phyloP scores from a whole-genome alignment of 2,113 vertebrate genomes.

The Gymnobelideus leadbeateri region DNA sequence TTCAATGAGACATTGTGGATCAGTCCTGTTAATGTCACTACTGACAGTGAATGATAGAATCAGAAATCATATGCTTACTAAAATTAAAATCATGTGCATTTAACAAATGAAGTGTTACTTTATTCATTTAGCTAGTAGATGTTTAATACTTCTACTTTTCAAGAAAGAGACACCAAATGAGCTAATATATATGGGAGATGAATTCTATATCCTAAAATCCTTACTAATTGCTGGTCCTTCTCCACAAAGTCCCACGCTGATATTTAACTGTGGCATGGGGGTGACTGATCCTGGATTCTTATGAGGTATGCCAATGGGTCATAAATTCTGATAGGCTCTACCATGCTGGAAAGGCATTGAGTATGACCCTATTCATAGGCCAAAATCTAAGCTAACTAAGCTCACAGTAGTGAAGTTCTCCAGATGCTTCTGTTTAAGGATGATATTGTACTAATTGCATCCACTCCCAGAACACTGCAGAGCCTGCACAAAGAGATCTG shows the following conservation, averaged over 20 bases:
- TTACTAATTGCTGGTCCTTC: constrained; percentile 71
- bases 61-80: background rate
- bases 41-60: background rate
- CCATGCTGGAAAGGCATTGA: background rate
- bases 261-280: background rate
- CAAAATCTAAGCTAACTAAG: background rate
- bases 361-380: background rate
- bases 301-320: background rate
- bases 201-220: constrained; percentile 62
- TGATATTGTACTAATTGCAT: background rate
- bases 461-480: background rate
- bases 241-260: background rate
- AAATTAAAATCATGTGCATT: background rate
- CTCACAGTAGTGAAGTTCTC: background rate
- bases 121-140: background rate
- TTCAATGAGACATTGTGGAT: background rate
- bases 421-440: background rate
- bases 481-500: background rate
- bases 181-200: constrained; percentile 65
- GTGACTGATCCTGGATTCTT: background rate
- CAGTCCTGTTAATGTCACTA: background rate
- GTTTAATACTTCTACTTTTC: constrained; percentile 53
- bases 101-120: background rate
- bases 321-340: background rate
- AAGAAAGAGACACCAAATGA: constrained; percentile 59